Evolutionary conservation across 2,797 vertebrate species (phyloP).

Genomic region (Labroides dimidiatus): DNA sequence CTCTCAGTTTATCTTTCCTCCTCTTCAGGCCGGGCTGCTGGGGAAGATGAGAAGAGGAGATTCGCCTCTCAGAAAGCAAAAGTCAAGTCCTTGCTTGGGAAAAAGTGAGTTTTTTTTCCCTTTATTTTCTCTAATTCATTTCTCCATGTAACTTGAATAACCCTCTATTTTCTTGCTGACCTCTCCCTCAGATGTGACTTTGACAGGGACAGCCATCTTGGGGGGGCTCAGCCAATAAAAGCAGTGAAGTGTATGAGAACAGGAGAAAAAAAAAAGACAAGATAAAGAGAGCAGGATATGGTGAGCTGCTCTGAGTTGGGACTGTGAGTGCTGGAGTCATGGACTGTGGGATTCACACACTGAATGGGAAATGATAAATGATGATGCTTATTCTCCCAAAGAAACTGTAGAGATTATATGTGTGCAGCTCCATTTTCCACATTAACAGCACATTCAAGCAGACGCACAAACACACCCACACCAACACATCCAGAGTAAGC

Average conservation of each 20-base stretch:
- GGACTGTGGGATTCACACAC: conserved; percentile 25
- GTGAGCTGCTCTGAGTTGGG: conserved; percentile 24
- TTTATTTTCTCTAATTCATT: conserved; percentile 15
- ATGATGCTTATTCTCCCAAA: conserved; percentile 17
- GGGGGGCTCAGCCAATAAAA: conserved; percentile 19
- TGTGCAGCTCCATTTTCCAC: conserved; percentile 30
- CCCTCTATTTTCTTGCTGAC: conserved; percentile 31
- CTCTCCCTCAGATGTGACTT: conserved; percentile 27
- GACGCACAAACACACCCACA: conserved; percentile 32
- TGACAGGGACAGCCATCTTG: conserved; percentile 27
- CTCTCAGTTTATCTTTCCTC: conserved; percentile 17
- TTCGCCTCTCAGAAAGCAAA: conserved; percentile 58
- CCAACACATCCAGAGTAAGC: conserved; percentile 36
- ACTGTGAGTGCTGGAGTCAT: conserved; percentile 41
- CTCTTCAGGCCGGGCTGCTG: conserved; percentile 27
- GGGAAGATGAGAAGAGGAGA: conserved; percentile 64
- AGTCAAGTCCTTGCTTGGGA: conserved; percentile 63
- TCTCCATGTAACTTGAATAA: conserved; percentile 38
- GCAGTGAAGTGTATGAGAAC: conserved; percentile 38
- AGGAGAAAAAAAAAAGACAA: conserved; percentile 22
- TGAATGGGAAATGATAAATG: conserved; percentile 29
- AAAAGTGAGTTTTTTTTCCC: conserved; percentile 54
- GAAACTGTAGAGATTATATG: conserved; percentile 20
- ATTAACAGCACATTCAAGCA: conserved; percentile 36
- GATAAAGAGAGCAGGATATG: conserved; percentile 32